These are phyloP conservation scores for Botia kubotai DNA, from an alignment of 2,797 vertebrate species.

Conservation along the genomic window DNA sequence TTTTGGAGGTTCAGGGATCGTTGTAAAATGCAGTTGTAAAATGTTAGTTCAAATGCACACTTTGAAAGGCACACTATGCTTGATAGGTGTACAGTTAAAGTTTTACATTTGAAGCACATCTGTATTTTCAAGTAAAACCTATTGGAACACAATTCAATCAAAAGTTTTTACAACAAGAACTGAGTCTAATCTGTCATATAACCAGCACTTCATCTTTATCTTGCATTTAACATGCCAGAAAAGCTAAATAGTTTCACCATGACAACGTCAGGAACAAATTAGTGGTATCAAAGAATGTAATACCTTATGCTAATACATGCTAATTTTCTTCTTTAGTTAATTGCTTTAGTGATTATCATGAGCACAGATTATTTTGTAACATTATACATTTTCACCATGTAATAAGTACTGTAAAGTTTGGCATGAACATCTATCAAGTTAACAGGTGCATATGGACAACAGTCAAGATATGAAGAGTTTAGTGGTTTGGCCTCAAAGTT, in stretches of 20 bases:
- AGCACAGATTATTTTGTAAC: neutral
- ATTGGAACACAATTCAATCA: neutral
- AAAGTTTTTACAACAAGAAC: too few species aligned
- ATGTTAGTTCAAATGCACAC: neutral
- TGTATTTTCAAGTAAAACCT: neutral
- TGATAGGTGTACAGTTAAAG: neutral
- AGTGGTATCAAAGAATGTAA: neutral
- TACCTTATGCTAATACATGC: slow-evolving; percentile 7
- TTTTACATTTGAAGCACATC: neutral
- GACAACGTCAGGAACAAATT: slow-evolving; percentile 15
- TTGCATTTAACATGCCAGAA: neutral
- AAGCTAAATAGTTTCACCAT: slow-evolving; percentile 11
- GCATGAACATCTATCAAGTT: neutral
- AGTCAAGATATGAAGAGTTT: neutral
- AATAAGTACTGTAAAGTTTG: neutral
- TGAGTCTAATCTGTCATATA: too few species aligned
- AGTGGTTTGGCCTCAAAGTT: slow-evolving; percentile 7
- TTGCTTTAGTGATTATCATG: neutral
- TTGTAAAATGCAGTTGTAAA: neutral
- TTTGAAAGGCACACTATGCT: neutral
- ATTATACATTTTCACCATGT: neutral
- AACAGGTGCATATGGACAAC: neutral
- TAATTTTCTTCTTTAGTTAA: neutral
- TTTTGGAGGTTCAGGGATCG: neutral
- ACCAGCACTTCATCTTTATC: neutral